Conservation (phyloP, 2,888 invertebrate genomes). For the Parnassius apollo region DNA sequence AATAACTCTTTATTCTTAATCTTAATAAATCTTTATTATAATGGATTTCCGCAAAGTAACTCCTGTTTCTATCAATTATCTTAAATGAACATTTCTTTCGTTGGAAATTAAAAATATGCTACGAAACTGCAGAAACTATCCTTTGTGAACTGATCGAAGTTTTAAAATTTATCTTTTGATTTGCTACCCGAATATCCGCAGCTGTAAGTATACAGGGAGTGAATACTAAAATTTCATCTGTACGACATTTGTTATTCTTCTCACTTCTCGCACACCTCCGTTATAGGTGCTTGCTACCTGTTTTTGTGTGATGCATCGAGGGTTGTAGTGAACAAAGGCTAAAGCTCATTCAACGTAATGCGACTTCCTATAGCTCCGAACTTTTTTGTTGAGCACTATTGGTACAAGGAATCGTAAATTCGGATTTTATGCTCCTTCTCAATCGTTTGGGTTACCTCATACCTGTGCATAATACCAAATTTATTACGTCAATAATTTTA, state of each 20-base stretch:
- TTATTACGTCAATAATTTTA: too few relatives aligned
- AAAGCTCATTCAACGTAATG: slow-evolving; percentile 1
- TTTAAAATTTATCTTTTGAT: slow-evolving; percentile 26
- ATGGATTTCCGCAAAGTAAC: too few relatives aligned
- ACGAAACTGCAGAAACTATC: slow-evolving; percentile 7
- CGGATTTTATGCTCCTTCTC: too few relatives aligned
- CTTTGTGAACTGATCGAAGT: slow-evolving; percentile 14
- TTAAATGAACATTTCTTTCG: neutral
- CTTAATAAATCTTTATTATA: too few relatives aligned
- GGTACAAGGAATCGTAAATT: neutral
- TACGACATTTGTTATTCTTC: slow-evolving; percentile 40
- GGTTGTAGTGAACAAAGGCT: slow-evolving; percentile 13
- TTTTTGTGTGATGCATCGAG: slow-evolving; percentile 34
- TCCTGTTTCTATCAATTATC: too few relatives aligned
- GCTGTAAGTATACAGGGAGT: slow-evolving; percentile 32
- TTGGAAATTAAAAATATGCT: slow-evolving; percentile 14
- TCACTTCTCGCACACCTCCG: slow-evolving; percentile 29
- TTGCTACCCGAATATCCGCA: slow-evolving; percentile 36
- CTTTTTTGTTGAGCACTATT: neutral
- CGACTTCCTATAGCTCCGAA: neutral
- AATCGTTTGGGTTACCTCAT: neutral
- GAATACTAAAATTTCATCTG: slow-evolving; percentile 41
- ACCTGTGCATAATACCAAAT: neutral
- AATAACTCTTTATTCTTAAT: too few relatives aligned
- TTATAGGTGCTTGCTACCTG: slow-evolving; percentile 35